A percentile compares a stretch with the other conserved stretches of the same genome.
phyloP scores from a whole-genome alignment of 2,888 invertebrate genomes.

The Troides aeacus region DNA sequence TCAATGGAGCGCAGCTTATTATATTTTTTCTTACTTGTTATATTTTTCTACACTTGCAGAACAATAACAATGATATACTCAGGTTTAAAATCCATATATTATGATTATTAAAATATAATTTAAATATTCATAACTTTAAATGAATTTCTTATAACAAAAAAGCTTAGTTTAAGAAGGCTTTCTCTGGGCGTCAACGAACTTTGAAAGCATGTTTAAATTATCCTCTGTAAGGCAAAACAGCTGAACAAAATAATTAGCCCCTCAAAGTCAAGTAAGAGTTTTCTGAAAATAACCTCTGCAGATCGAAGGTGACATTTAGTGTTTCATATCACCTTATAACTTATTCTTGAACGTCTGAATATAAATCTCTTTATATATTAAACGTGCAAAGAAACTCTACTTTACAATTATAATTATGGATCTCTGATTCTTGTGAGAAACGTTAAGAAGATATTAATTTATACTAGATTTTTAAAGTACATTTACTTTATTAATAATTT shows the following conservation, averaged over 20 bases:
- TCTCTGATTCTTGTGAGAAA: background rate
- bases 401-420: background rate
- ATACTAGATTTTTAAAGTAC: too few relatives aligned
- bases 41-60: too few relatives aligned
- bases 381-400: background rate
- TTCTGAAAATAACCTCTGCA: constrained; percentile 12
- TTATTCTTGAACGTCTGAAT: constrained; percentile 1
- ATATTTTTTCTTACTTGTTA: too few relatives aligned
- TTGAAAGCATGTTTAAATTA: constrained; percentile 10
- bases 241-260: constrained; percentile 23
- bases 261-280: constrained; percentile 20
- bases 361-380: background rate
- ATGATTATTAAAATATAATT: background rate
- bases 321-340: constrained; percentile 1
- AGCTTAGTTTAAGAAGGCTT: background rate
- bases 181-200: constrained; percentile 12
- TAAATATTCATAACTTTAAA: constrained; percentile 1
- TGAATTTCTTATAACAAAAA: background rate
- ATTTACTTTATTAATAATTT: too few relatives aligned
- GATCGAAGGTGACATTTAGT: constrained; percentile 16
- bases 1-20: too few relatives aligned
- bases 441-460: background rate
- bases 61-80: too few relatives aligned
- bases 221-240: constrained; percentile 14
- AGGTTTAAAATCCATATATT: too few relatives aligned